A percentile compares a stretch with the other conserved stretches of the same genome.
Conservation (phyloP, 2,888 invertebrate species). For the Smittia aterrima region DNA sequence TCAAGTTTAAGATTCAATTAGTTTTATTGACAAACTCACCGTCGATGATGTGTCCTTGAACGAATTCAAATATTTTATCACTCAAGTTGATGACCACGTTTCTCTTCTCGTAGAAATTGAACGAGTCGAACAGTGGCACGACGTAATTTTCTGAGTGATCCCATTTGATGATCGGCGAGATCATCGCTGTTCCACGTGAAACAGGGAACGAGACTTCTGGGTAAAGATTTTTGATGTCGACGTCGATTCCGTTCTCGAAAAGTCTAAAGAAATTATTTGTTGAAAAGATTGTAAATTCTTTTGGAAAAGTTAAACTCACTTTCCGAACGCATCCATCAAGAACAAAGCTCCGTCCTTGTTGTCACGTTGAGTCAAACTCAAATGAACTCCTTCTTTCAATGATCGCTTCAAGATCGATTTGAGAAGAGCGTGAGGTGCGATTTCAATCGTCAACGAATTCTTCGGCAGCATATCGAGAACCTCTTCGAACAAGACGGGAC, state of each 20-base stretch:
- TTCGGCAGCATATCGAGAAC: conserved; percentile 61
- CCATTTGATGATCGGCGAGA: conserved; percentile 76
- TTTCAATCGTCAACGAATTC: conserved; percentile 65
- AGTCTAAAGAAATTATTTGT: background rate
- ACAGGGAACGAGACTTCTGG: conserved; percentile 72
- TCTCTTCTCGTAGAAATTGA: conserved; percentile 66
- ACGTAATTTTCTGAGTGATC: conserved; percentile 73
- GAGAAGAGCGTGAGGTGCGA: conserved; percentile 68
- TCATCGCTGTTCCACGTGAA: conserved; percentile 74
- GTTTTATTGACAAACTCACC: conserved; percentile 57
- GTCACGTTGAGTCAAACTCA: conserved; percentile 61
- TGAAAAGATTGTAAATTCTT: too few species aligned
- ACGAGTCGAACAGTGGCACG: conserved; percentile 66
- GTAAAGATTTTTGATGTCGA: conserved; percentile 59
- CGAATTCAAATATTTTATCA: conserved; percentile 68
- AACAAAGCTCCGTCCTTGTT: conserved; percentile 55
- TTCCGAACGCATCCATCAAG: conserved; percentile 54
- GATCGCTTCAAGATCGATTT: conserved; percentile 66
- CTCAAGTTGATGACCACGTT: conserved; percentile 60
- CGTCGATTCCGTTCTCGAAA: conserved; percentile 30
- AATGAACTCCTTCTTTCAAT: conserved; percentile 57
- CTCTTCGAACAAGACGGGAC: conserved; percentile 61
- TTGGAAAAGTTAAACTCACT: conserved; percentile 49
- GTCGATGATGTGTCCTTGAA: conserved; percentile 80
- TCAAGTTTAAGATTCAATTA: background rate